Evolutionary conservation across 35 echinoderm and acorn worm species (phyloP).

Genomic region (Lytechinus variegatus): DNA sequence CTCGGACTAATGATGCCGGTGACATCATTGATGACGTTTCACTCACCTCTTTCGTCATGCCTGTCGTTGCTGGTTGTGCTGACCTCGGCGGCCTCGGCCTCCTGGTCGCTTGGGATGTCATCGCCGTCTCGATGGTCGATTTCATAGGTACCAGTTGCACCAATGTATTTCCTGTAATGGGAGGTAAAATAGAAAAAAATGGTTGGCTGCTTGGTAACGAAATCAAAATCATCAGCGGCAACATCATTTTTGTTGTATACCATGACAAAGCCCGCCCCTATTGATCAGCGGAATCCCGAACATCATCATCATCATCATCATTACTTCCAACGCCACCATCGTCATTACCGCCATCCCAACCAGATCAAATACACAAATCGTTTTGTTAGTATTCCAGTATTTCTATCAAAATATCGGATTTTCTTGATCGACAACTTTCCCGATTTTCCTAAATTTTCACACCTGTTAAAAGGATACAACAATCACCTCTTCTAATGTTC

Average conservation of each 20-base stretch:
- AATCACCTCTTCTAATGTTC: too few species aligned
- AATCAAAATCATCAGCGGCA: background rate
- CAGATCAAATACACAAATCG: too few species aligned
- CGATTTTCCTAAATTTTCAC: too few species aligned
- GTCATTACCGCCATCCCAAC: too few species aligned
- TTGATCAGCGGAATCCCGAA: too few species aligned
- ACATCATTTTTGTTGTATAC: too few species aligned
- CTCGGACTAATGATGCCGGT: background rate
- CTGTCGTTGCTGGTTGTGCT: conserved; percentile 84
- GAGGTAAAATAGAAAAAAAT: background rate
- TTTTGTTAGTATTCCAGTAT: too few species aligned
- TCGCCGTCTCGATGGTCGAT: conserved; percentile 78
- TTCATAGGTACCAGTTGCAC: conserved; percentile 71
- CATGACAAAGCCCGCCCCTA: too few species aligned
- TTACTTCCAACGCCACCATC: background rate
- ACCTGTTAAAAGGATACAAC: too few species aligned
- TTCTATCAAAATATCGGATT: too few species aligned
- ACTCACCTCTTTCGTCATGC: conserved; percentile 58
- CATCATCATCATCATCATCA: too few species aligned
- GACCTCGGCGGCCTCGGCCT: conserved; percentile 83
- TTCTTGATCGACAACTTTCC: too few species aligned
- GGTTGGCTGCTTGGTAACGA: background rate
- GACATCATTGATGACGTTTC: background rate
- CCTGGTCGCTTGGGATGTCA: conserved; percentile 79
- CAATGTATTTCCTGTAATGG: conserved; percentile 75